A percentile compares a stretch with the other conserved stretches of the same genome.
Evolutionary conservation across 2,888 invertebrate genomes (phyloP).

Genomic region (Macrostomum cliftonense): DNA sequence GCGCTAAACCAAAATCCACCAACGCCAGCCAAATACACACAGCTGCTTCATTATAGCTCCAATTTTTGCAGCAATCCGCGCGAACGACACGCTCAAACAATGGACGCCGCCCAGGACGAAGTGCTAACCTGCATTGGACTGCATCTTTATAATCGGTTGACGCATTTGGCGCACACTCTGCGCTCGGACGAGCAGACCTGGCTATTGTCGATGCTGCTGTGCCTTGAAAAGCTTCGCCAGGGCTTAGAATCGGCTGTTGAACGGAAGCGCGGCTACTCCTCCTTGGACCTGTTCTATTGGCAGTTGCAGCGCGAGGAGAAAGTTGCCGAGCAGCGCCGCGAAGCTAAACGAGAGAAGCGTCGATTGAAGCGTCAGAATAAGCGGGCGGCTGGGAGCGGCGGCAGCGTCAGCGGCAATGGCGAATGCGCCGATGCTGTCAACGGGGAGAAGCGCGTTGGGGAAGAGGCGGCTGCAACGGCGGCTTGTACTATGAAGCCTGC

Average conservation of each 20-base stretch:
- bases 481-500: too few relatives aligned
- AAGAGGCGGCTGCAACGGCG: too few relatives aligned
- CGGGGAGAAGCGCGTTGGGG: too few relatives aligned
- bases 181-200: constrained; percentile 82
- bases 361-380: constrained; percentile 27
- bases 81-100: constrained; percentile 81
- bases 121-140: constrained; percentile 80
- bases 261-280: constrained; percentile 65
- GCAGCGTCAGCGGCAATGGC: too few relatives aligned
- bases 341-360: constrained; percentile 60
- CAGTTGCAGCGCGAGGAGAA: constrained; percentile 70
- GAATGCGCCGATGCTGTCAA: too few relatives aligned
- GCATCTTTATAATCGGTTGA: constrained; percentile 71
- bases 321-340: constrained; percentile 61
- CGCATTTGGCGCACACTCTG: constrained; percentile 63
- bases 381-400: not conserved
- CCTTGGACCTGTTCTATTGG: constrained; percentile 65
- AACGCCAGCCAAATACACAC: too few relatives aligned
- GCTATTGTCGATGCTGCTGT: constrained; percentile 52
- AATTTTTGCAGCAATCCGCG: constrained; percentile 44
- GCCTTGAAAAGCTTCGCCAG: too few relatives aligned
- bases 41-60: not conserved
- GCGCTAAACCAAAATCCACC: too few relatives aligned
- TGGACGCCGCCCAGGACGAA: constrained; percentile 88
- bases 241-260: constrained; percentile 48